Evolutionary conservation across 2,113 vertebrate genomes (phyloP).

Genomic region (Atractosteus spatula): DNA sequence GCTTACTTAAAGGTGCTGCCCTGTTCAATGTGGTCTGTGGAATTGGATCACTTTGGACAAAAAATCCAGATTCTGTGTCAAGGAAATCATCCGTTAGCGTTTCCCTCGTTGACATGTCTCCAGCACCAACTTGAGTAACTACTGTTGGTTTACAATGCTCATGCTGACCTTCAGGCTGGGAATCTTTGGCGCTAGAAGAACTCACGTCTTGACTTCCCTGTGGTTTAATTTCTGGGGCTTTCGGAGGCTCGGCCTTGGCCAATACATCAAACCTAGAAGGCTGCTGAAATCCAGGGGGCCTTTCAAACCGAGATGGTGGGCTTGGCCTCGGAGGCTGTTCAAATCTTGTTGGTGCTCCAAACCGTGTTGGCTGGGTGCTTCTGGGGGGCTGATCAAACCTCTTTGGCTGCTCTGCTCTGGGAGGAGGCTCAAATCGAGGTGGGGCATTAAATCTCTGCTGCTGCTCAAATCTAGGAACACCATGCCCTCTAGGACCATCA

Average conservation of each 20-base stretch:
- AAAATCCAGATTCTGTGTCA: conserved; percentile 54
- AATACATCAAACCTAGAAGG: conserved; percentile 9
- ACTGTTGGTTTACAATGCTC: conserved; percentile 24
- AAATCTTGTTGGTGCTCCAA: conserved; percentile 42
- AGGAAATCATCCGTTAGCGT: conserved; percentile 59
- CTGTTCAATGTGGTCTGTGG: conserved; percentile 54
- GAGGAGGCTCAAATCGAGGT: conserved; percentile 37
- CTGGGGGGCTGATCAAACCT: conserved; percentile 27
- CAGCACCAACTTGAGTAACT: conserved; percentile 22
- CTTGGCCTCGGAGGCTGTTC: conserved; percentile 35
- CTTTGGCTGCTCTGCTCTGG: conserved; percentile 22
- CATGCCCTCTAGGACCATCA: conserved; percentile 75
- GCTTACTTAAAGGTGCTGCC: conserved; percentile 9
- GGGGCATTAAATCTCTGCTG: conserved; percentile 51
- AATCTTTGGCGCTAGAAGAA: neutral
- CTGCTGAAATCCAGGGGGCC: conserved; percentile 27
- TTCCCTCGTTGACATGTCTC: conserved; percentile 20
- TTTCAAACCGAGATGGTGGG: conserved; percentile 16
- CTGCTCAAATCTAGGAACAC: conserved; percentile 61
- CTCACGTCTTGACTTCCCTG: conserved; percentile 20
- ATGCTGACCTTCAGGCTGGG: conserved; percentile 28
- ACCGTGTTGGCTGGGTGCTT: conserved; percentile 29
- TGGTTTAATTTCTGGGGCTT: conserved; percentile 20
- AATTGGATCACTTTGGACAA: conserved; percentile 66
- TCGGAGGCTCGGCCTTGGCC: conserved; percentile 24